Evolutionary conservation across 35 echinoderm and acorn worm species (phyloP).

Genomic region (Hemicentrotus pulcherrimus): DNA sequence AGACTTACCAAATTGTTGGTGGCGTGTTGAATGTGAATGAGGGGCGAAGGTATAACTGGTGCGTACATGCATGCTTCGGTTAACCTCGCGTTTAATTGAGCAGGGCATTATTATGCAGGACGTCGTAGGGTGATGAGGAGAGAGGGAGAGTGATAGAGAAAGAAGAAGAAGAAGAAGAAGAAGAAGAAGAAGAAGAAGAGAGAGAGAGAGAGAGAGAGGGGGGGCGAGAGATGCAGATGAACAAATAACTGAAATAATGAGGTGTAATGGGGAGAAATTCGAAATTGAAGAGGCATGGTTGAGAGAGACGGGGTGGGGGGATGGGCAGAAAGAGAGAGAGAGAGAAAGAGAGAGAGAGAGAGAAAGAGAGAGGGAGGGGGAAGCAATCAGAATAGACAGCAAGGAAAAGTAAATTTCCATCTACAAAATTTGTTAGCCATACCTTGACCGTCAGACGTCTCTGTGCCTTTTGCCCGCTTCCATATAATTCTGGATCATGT

Average conservation of each 20-base stretch:
- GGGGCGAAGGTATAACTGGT: background rate
- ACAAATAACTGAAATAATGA: background rate
- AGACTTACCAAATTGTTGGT: background rate
- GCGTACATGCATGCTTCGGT: background rate
- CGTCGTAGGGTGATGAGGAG: background rate
- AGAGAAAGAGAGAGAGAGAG: too few relatives aligned
- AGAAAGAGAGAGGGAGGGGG: too few relatives aligned
- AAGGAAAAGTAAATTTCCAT: too few relatives aligned
- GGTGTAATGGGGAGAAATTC: background rate
- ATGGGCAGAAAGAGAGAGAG: too few relatives aligned
- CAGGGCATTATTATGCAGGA: background rate
- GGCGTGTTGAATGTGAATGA: background rate
- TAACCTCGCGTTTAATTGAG: background rate
- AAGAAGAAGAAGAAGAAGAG: background rate
- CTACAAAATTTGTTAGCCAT: too few relatives aligned
- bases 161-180: background rate
- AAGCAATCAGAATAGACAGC: too few relatives aligned
- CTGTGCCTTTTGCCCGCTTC: too few relatives aligned
- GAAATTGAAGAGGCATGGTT: background rate
- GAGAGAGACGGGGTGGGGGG: background rate
- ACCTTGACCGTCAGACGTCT: too few relatives aligned
- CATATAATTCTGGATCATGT: too few relatives aligned
- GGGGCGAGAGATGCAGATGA: background rate
- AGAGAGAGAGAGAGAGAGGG: background rate
- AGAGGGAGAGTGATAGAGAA: constrained; percentile 14